phyloP scores from a whole-genome alignment of 2,113 vertebrate genomes.

The Axis porcinus region DNA sequence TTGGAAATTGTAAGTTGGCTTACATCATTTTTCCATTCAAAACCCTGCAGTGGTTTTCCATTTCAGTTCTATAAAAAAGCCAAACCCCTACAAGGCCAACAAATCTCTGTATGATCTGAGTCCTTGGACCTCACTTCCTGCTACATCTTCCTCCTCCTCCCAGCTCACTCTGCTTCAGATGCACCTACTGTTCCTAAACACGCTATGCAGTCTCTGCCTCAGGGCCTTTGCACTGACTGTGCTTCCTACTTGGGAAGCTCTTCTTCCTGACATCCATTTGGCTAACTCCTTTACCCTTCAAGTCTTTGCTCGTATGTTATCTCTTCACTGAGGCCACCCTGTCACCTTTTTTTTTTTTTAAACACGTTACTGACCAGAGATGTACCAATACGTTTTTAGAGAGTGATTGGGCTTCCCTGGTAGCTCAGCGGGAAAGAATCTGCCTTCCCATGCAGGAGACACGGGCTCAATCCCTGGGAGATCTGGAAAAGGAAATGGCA shows the following conservation, averaged over 20 bases:
- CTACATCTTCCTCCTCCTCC: accelerated
- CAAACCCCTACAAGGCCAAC: background rate
- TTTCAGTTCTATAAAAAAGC: background rate
- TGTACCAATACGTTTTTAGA: background rate
- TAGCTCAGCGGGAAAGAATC: background rate
- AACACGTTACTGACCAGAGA: background rate
- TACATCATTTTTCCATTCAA: too few species aligned
- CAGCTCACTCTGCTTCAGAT: background rate
- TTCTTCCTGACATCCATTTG: background rate
- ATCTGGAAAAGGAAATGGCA: background rate
- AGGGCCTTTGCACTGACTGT: background rate
- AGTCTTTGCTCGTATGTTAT: accelerated
- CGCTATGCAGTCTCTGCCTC: background rate
- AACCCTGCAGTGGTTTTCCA: accelerated
- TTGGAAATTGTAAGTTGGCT: background rate
- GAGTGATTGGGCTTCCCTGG: background rate
- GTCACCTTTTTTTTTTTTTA: background rate
- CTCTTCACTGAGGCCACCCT: background rate
- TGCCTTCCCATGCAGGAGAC: background rate
- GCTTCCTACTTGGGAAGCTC: background rate
- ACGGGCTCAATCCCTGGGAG: background rate
- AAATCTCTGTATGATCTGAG: accelerated
- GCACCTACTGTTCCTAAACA: accelerated
- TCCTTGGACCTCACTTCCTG: background rate
- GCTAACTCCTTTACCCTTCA: background rate